phyloP scores from a whole-genome alignment of 2,797 vertebrate genomes.

The Petrocephalus schoutedeni region DNA sequence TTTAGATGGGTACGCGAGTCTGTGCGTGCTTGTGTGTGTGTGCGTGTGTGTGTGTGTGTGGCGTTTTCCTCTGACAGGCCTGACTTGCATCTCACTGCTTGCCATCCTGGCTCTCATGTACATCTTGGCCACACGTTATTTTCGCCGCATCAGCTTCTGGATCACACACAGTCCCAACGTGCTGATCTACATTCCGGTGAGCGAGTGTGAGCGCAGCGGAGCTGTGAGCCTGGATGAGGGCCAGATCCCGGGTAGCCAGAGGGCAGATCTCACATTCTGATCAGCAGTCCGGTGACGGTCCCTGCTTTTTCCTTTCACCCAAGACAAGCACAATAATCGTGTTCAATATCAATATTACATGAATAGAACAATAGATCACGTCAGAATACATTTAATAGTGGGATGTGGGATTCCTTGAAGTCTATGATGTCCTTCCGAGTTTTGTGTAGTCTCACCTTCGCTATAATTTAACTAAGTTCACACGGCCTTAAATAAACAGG shows the following conservation, averaged over 20 bases:
- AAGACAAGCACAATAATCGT: not conserved
- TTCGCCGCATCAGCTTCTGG: conserved; percentile 90
- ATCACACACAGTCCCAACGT: conserved; percentile 87
- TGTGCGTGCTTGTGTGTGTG: conserved; percentile 9
- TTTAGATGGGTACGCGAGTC: not conserved
- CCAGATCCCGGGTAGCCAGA: not conserved
- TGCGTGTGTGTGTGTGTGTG: not conserved
- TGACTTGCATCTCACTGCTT: conserved; percentile 82
- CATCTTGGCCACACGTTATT: conserved; percentile 82
- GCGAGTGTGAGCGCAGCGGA: not conserved
- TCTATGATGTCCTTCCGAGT: not conserved
- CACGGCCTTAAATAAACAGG: not conserved
- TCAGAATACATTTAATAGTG: not conserved
- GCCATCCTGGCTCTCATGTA: conserved; percentile 79
- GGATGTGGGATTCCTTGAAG: not conserved
- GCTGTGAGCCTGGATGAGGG: not conserved
- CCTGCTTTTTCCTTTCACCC: not conserved
- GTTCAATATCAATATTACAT: not conserved
- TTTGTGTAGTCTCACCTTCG: not conserved
- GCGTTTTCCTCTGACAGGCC: conserved; percentile 58
- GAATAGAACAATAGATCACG: conserved; percentile 1
- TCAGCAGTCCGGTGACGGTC: not conserved
- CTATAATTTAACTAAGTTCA: not conserved
- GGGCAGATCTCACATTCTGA: not conserved
- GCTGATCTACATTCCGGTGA: conserved; percentile 63